Conservation (phyloP, 2,113 vertebrate species). For the Macroglossus sobrinus region DNA sequence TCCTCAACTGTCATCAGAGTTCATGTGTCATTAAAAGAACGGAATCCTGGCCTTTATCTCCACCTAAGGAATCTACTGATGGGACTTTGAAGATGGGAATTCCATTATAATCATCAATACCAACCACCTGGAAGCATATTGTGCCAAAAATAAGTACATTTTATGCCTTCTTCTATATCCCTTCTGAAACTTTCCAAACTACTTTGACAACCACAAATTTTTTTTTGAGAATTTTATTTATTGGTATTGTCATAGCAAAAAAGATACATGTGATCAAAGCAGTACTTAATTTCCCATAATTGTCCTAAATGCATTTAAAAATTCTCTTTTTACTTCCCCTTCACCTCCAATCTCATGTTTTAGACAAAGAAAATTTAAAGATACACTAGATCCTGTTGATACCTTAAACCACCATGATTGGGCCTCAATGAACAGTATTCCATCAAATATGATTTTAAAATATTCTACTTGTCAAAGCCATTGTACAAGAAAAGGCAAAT, state of each 20-base stretch:
- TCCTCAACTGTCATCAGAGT: background rate
- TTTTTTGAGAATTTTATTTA: background rate
- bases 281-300: background rate
- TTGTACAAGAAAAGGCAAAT: background rate
- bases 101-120: background rate
- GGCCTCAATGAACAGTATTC: background rate
- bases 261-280: background rate
- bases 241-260: background rate
- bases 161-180: background rate
- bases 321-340: background rate
- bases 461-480: background rate
- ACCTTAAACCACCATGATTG: background rate
- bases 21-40: slow-evolving; percentile 1
- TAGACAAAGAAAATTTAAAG: background rate
- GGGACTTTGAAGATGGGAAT: background rate
- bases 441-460: background rate
- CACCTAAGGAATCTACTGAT: background rate
- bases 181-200: background rate
- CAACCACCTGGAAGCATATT: background rate
- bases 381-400: background rate
- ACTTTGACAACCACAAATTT: background rate
- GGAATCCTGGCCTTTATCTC: slow-evolving; percentile 13
- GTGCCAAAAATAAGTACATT: background rate
- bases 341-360: background rate
- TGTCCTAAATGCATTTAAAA: background rate